phyloP scores from a whole-genome alignment of 2,888 invertebrate genomes.

The Siphonodentalium dalli region DNA sequence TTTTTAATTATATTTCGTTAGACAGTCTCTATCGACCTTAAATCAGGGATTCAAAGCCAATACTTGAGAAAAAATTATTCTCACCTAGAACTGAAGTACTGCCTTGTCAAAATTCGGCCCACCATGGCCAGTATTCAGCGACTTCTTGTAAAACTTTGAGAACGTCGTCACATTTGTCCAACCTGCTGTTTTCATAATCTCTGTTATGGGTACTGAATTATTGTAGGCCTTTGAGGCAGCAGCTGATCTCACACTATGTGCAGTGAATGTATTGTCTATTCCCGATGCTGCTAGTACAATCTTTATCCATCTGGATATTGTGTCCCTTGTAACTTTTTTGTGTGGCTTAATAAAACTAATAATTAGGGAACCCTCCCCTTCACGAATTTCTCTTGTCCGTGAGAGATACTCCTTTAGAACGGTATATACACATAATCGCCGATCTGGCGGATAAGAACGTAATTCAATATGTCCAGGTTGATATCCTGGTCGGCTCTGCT shows the following conservation, averaged over 20 bases:
- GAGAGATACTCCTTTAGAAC: constrained; percentile 20
- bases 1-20: too few relatives aligned
- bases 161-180: constrained; percentile 24
- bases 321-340: constrained; percentile 21
- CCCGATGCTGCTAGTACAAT: constrained; percentile 15
- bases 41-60: too few relatives aligned
- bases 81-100: too few relatives aligned
- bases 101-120: too few relatives aligned
- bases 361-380: constrained; percentile 8
- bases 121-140: too few relatives aligned
- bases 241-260: constrained; percentile 28
- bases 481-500: constrained; percentile 14
- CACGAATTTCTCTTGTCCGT: constrained; percentile 9
- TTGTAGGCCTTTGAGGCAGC: constrained; percentile 21
- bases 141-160: constrained; percentile 23
- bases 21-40: too few relatives aligned
- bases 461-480: constrained; percentile 14
- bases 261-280: constrained; percentile 18
- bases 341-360: constrained; percentile 28
- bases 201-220: constrained; percentile 17
- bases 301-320: constrained; percentile 30
- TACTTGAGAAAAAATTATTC: too few relatives aligned
- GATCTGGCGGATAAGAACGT: constrained; percentile 18
- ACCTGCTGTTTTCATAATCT: constrained; percentile 22
- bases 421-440: constrained; percentile 20